A percentile compares a stretch with the other conserved stretches of the same genome.
phyloP scores from a whole-genome alignment of 2,888 invertebrate species.

The Portevinia maculata region DNA sequence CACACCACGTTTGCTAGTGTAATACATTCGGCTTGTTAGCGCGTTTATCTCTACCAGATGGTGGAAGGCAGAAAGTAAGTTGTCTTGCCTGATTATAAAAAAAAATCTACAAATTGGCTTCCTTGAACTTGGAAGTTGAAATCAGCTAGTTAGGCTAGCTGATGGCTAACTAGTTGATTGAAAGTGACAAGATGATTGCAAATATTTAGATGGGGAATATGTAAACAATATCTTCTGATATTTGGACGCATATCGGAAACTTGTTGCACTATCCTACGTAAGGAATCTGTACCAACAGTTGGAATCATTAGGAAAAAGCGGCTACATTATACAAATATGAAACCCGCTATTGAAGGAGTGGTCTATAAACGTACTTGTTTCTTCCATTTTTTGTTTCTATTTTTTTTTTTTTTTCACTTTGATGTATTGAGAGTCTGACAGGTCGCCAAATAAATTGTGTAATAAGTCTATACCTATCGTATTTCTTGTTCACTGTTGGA shows the following conservation, averaged over 20 bases:
- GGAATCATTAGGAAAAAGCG: neutral
- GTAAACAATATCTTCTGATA: too few species aligned
- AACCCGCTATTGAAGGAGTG: neutral
- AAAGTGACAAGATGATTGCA: conserved; percentile 6
- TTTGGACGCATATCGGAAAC: neutral
- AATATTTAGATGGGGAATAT: neutral
- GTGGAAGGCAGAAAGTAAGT: neutral
- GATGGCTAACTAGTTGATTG: neutral
- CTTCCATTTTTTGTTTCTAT: too few species aligned
- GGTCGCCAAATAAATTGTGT: neutral
- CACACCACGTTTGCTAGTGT: conserved; percentile 2
- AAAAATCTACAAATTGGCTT: conserved; percentile 15
- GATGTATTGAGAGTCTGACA: too few species aligned
- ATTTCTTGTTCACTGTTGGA: neutral
- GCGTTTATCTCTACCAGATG: neutral
- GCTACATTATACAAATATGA: conserved; percentile 5
- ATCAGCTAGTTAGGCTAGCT: neutral
- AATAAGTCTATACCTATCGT: neutral
- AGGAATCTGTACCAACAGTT: neutral
- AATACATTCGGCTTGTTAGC: neutral
- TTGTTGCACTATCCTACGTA: neutral
- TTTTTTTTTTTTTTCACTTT: neutral
- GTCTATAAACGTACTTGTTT: neutral
- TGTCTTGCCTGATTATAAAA: neutral
- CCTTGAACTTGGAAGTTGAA: conserved; percentile 23